Base-by-base conservation (phyloP, 2,113 vertebrate genomes). In the Triplophysa tibetana region DNA sequence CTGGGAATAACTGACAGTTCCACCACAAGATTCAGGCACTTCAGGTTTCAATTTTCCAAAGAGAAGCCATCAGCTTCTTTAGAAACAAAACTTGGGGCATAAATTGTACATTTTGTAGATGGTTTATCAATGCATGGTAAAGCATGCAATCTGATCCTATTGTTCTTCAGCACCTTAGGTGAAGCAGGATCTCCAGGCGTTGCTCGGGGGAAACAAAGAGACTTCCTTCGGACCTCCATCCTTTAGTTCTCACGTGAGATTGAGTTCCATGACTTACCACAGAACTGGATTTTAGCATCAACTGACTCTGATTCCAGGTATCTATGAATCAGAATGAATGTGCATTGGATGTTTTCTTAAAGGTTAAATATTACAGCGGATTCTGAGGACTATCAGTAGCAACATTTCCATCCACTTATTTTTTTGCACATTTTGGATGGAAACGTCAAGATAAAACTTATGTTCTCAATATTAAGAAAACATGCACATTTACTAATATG, bases 141-240 rank as follows among this genome's bases (percentile, higher is more conserved):
- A 79, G 23, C 12, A 17, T 48, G 77, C 73, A 61, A 87, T 68
- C 83, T 64, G 84, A 89, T 10, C 83, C 81, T 81, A 86, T 87
- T 88, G 88, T 90, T 68, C 43, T 58, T 61, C 38, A 0, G 43
- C 78, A 63, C 50, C 82, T 72, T 9, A 73, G 33, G 65, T 23
- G 86, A 76, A 83, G 76, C 61, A 80, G 33, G 61, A 80, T 61
- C 77, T 77, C 12, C 78, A 26, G 83, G 80, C 74, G 29, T 73
- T 58, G 81, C 81, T 63, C 48, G 63, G 29, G 68, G 68, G 75
- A 79, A 78, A 90, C 83, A 88, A 88, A 82, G 75, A 63, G 70
- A 77, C 79, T 78, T 83, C 58, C 85, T 65, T 50, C 63, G 33
- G 17, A 29, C 69, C 83, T 63, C 8, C 77, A 81, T 85, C 73